Evolutionary conservation across 2,888 invertebrate genomes (phyloP).

Genomic region (Urechis unicinctus): DNA sequence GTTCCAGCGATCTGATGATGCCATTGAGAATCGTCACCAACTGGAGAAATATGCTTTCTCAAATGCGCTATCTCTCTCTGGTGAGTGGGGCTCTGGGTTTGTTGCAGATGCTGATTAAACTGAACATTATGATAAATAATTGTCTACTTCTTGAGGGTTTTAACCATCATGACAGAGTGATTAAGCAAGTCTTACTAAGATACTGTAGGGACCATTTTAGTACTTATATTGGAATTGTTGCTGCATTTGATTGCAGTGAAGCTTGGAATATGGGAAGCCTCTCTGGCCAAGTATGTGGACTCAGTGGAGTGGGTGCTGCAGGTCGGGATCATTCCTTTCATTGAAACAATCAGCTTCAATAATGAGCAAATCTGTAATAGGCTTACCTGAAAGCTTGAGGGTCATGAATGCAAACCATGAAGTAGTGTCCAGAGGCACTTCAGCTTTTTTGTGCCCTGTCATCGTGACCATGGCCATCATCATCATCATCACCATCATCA

Average conservation of each 20-base stretch:
- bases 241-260: conserved; percentile 72
- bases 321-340: conserved; percentile 26
- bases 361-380: too few relatives aligned
- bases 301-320: conserved; percentile 75
- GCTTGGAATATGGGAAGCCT: conserved; percentile 87
- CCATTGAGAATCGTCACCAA: conserved; percentile 4
- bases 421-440: too few relatives aligned
- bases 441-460: too few relatives aligned
- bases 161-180: too few relatives aligned
- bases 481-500: too few relatives aligned
- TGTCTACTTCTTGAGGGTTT: neutral
- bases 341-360: neutral
- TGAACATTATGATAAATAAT: neutral
- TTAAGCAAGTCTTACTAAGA: too few relatives aligned
- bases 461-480: too few relatives aligned
- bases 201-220: too few relatives aligned
- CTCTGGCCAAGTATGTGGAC: conserved; percentile 74
- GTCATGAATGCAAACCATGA: too few relatives aligned
- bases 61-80: conserved; percentile 83
- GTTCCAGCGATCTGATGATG: neutral
- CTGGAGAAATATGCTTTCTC: conserved; percentile 90
- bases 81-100: conserved; percentile 22
- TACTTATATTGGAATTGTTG: too few relatives aligned
- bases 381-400: too few relatives aligned
- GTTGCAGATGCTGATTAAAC: neutral